Percentiles rank a stretch among this genome's conserved stretches.
These are phyloP conservation scores for Drosophila nigrodunni DNA, from an alignment of 1,140 invertebrate genomes.

Conservation along the genomic window DNA sequence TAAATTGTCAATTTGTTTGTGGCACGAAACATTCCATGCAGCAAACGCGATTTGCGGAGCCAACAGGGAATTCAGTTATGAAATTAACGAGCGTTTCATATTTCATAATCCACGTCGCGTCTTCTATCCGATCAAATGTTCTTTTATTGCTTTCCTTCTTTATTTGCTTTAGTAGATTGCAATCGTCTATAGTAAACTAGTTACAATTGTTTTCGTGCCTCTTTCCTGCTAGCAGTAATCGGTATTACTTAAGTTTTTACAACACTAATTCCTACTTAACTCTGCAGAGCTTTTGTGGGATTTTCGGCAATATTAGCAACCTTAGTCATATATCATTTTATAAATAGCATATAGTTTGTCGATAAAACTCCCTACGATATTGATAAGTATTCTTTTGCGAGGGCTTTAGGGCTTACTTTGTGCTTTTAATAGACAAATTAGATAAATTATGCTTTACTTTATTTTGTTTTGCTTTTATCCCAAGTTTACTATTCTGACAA, in stretches of 20 bases:
- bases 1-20: conserved; percentile 76
- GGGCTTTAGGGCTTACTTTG: background rate
- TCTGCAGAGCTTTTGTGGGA: conserved; percentile 21
- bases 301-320: conserved; percentile 11
- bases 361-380: background rate
- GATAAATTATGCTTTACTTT: too few species aligned
- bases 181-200: conserved; percentile 12
- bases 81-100: conserved; percentile 14
- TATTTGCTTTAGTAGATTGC: conserved; percentile 1
- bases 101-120: conserved; percentile 15
- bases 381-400: background rate
- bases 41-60: conserved; percentile 39
- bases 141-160: conserved; percentile 8
- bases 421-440: background rate
- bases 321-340: conserved; percentile 31
- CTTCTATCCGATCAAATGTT: conserved; percentile 4
- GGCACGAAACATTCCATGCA: conserved; percentile 24
- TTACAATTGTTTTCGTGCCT: conserved; percentile 5
- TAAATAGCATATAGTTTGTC: conserved; percentile 7
- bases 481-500: too few species aligned
- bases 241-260: conserved; percentile 20
- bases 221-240: conserved; percentile 6
- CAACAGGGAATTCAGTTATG: background rate
- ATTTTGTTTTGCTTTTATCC: too few species aligned
- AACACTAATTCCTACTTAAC: conserved; percentile 14